These are phyloP conservation scores for Protobothrops flavoviridis DNA, from an alignment of 2,113 vertebrate genomes.

Conservation along the genomic window DNA sequence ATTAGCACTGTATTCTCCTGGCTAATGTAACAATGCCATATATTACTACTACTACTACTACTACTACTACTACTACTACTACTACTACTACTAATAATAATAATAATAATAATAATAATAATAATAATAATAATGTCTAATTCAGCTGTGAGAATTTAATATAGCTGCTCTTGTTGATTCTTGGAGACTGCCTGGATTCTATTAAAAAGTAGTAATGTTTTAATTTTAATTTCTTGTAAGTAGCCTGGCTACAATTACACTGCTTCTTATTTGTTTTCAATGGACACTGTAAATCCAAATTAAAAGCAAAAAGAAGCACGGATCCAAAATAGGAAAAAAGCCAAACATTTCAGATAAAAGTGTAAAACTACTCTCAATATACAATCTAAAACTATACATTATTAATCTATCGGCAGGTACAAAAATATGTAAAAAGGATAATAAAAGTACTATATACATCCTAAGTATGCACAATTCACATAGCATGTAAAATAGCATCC, in stretches of 20 bases:
- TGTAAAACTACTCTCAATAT: background rate
- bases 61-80: background rate
- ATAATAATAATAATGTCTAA: background rate
- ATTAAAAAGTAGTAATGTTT: background rate
- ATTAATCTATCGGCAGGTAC: background rate
- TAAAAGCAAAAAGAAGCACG: background rate
- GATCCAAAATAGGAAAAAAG: background rate
- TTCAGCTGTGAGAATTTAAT: background rate
- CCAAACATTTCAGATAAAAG: background rate
- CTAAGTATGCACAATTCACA: background rate
- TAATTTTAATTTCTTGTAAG: background rate
- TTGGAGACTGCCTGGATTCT: background rate
- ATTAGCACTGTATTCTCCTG: background rate
- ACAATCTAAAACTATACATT: background rate
- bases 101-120: background rate
- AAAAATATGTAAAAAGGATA: slow-evolving; percentile 2
- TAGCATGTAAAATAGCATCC: background rate
- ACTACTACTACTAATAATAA: background rate
- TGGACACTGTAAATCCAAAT: background rate
- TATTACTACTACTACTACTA: background rate
- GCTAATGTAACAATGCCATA: background rate
- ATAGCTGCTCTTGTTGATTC: background rate
- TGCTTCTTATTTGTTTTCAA: background rate
- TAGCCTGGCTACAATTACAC: background rate
- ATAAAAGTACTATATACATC: background rate